Base-by-base conservation (phyloP, 1,140 invertebrate species). In the Ganaspis sp. region DNA sequence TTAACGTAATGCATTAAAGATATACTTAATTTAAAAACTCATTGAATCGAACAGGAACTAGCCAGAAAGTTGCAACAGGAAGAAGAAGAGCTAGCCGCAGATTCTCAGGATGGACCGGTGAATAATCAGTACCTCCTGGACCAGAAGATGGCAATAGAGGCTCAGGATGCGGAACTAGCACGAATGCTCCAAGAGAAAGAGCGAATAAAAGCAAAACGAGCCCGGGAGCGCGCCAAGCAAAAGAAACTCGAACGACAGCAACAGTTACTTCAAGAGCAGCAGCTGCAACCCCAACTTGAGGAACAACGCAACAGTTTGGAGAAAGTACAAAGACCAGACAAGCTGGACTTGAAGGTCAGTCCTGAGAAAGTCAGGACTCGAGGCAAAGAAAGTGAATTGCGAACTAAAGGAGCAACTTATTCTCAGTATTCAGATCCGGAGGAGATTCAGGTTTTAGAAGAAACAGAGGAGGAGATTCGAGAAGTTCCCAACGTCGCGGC, bases 121-220 rank as follows among this genome's bases (percentile, higher is more conserved):
- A 92, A 93, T 79, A 92, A 93, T 21, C 91, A 94, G 83, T 86
- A 94, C 26, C 93, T 96, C 82, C 83, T 92, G 34, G 96, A 97
- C 90, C 93, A 94, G 84, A 93, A 96, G 80, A 87, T 95, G 76
- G 96, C 96, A 9, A 97, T 98, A 70, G 97, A 99, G 91, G 95
- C 95, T 4, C 97, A 98, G 87, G 97, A 99, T 88, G 94, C 96
- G 69, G 96, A 98, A 89, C 91, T 98, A 2, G 97, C 97, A 0
- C 94, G 95, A 85, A 94, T 98, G 87, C 92, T 99, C 49, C 97
- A 99, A 87, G 97, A 98, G 86, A 94, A 94, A 90, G 95, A 97
- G 86, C 93, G 94, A 79, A 93, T 94, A 8, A 94, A 94, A 85
- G 92, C 93, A 1, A 93, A 92, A 83, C 90, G 94, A 75, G 95